These are phyloP conservation scores for Tetropium fuscum DNA, from an alignment of 2,888 invertebrate genomes.

Conservation along the genomic window DNA sequence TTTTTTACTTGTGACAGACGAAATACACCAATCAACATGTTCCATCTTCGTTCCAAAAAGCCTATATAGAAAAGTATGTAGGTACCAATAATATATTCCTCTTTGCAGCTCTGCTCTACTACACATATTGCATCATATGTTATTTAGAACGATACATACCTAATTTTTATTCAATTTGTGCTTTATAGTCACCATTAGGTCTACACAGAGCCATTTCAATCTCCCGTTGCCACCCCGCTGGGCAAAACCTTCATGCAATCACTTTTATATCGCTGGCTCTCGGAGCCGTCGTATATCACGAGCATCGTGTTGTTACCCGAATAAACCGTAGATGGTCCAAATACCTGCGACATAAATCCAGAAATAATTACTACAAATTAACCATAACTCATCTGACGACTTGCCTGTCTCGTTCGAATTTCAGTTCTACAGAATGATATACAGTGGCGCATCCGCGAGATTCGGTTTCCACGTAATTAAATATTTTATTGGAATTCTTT, in stretches of 20 bases:
- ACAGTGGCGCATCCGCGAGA: conserved; percentile 6
- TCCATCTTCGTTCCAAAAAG: too few species aligned
- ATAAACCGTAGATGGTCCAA: conserved; percentile 51
- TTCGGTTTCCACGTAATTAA: not conserved
- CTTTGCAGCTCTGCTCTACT: too few species aligned
- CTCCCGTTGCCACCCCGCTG: conserved; percentile 40
- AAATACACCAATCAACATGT: too few species aligned
- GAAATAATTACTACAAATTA: conserved; percentile 54
- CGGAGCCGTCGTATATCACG: conserved; percentile 49
- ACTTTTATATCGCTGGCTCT: conserved; percentile 50
- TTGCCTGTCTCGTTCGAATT: conserved; percentile 20
- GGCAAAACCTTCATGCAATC: conserved; percentile 36
- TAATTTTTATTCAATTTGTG: conserved; percentile 7
- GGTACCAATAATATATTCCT: too few species aligned
- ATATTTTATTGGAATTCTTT: conserved; percentile 6
- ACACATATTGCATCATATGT: too few species aligned
- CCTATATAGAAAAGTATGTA: too few species aligned
- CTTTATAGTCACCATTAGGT: not conserved
- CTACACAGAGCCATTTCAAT: conserved; percentile 4
- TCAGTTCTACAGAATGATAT: conserved; percentile 3
- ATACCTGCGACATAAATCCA: conserved; percentile 54
- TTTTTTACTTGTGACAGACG: too few species aligned
- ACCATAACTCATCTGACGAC: conserved; percentile 46
- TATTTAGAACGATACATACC: too few species aligned
- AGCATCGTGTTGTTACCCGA: conserved; percentile 45